A percentile compares a stretch with the other conserved stretches of the same genome.
Evolutionary conservation across 2,113 vertebrate species (phyloP).

Genomic region (Sinocyclocheilus maitianheensis): DNA sequence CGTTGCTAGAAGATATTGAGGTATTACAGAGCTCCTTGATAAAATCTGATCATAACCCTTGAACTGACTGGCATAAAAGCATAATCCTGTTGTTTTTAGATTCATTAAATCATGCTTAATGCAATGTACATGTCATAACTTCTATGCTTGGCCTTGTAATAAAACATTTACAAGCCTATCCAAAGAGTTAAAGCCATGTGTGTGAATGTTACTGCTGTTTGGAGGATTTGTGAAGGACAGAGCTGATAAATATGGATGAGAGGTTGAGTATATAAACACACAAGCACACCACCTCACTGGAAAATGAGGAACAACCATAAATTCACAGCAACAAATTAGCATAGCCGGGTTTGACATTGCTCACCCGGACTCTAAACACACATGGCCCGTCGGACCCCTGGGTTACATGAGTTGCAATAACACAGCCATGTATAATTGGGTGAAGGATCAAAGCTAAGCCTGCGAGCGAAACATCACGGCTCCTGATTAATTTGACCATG

Average conservation of each 20-base stretch:
- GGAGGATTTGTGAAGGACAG: slow-evolving; percentile 16
- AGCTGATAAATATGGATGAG: slow-evolving; percentile 33
- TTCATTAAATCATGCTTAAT: background rate
- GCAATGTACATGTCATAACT: background rate
- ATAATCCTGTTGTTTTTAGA: background rate
- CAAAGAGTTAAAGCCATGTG: background rate
- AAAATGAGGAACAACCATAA: slow-evolving; percentile 19
- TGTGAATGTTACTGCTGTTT: background rate
- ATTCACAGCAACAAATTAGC: slow-evolving; percentile 24
- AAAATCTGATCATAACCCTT: too few species aligned
- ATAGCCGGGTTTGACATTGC: slow-evolving; percentile 50
- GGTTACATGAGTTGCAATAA: slow-evolving; percentile 59
- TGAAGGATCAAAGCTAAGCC: slow-evolving; percentile 71
- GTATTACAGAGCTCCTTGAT: too few species aligned
- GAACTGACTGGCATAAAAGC: background rate
- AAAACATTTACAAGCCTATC: background rate
- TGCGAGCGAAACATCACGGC: slow-evolving; percentile 59
- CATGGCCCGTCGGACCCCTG: slow-evolving; percentile 53
- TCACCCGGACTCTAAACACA: slow-evolving; percentile 54
- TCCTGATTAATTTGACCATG: background rate
- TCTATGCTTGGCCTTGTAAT: background rate
- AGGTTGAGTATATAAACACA: slow-evolving; percentile 30
- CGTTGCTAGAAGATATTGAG: too few species aligned
- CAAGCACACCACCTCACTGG: slow-evolving; percentile 2
- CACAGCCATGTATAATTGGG: slow-evolving; percentile 69